phyloP scores from a whole-genome alignment of 2,113 vertebrate species.

The Hypanus sabinus region DNA sequence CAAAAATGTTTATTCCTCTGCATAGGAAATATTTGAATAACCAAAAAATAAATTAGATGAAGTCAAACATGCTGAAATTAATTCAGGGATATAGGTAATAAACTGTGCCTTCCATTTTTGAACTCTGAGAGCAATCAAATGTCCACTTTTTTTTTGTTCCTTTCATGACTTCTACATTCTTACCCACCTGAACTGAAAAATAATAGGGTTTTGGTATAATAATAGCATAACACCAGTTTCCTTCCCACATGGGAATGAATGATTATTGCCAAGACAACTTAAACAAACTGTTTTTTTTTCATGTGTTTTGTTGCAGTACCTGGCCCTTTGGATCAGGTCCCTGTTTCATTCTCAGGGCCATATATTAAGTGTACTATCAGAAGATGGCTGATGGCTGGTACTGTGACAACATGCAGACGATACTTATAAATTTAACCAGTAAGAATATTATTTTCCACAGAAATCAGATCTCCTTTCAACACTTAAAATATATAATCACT shows the following conservation, averaged over 20 bases:
- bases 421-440: too few relatives aligned
- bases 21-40: background rate
- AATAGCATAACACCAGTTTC: background rate
- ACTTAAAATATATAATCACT: background rate
- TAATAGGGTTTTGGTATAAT: background rate
- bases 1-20: background rate
- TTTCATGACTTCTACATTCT: background rate
- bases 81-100: background rate
- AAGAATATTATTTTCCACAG: background rate
- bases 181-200: background rate
- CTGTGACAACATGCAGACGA: background rate
- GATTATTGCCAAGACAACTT: background rate
- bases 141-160: background rate
- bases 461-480: background rate
- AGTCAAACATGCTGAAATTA: background rate
- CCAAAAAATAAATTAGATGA: background rate
- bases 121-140: background rate
- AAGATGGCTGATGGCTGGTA: too few relatives aligned
- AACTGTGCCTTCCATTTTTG: background rate
- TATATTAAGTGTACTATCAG: background rate
- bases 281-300: background rate
- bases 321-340: background rate
- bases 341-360: background rate
- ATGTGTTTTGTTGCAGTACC: background rate
- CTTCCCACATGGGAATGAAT: background rate